Conservation (phyloP, 2,797 vertebrate genomes). For the Danio aesculapii region DNA sequence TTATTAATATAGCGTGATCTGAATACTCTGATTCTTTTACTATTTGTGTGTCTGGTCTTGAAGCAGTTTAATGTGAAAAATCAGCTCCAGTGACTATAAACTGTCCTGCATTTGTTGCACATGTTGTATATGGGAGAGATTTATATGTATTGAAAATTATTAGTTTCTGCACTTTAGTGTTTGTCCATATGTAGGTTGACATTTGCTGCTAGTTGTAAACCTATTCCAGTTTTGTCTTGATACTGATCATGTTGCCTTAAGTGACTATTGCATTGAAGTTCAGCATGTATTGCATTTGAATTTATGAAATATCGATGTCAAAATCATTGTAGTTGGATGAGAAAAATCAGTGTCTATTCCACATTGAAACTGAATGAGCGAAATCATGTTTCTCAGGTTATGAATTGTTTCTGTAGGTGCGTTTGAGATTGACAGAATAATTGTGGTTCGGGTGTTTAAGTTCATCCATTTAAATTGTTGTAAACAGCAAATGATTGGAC, state of each 20-base stretch:
- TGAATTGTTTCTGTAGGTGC: slow-evolving; percentile 13
- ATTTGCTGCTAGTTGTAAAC: not conserved
- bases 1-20: not conserved
- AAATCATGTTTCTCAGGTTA: slow-evolving; percentile 13
- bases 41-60: not conserved
- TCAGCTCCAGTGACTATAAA: slow-evolving; percentile 3
- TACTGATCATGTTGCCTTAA: not conserved
- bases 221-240: not conserved
- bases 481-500: slow-evolving; percentile 3
- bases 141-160: slow-evolving; percentile 10
- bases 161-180: slow-evolving; percentile 14
- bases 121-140: not conserved
- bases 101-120: slow-evolving; percentile 6
- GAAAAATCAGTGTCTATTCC: slow-evolving; percentile 17
- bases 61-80: slow-evolving; percentile 5
- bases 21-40: slow-evolving; percentile 3
- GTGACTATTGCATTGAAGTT: not conserved
- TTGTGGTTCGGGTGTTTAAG: slow-evolving; percentile 9
- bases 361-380: slow-evolving; percentile 2
- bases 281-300: slow-evolving; percentile 11
- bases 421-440: not conserved
- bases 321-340: not conserved
- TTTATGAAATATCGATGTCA: slow-evolving; percentile 1
- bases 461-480: not conserved
- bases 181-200: slow-evolving; percentile 6